Evolutionary conservation across 2,888 invertebrate species (phyloP).

Genomic region (Erebia ligea): DNA sequence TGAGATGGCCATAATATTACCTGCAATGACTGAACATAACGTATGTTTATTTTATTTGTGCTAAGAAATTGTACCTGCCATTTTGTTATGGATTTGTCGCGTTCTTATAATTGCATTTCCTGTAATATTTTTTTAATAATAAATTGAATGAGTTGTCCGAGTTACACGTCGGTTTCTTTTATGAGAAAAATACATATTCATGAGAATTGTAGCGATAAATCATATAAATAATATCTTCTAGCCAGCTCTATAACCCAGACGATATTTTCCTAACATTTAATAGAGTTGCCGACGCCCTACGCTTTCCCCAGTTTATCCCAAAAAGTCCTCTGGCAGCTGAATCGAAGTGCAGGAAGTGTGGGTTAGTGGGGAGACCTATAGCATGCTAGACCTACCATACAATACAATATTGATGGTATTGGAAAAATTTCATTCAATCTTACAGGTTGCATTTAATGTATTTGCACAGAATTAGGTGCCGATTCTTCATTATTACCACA

Average conservation of each 20-base stretch:
- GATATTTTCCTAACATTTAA: not conserved
- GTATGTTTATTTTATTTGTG: conserved; percentile 18
- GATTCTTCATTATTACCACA: too few species aligned
- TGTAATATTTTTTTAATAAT: not conserved
- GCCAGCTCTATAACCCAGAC: not conserved
- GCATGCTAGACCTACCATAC: too few species aligned
- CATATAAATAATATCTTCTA: conserved; percentile 13
- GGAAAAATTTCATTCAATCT: too few species aligned
- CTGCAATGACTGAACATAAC: conserved; percentile 15
- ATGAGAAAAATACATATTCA: conserved; percentile 17
- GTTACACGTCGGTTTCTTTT: conserved; percentile 1
- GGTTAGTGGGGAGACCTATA: too few species aligned
- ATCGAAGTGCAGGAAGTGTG: too few species aligned
- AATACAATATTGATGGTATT: too few species aligned
- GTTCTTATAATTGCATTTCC: conserved; percentile 19
- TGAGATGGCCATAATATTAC: conserved; percentile 11
- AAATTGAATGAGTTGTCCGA: conserved; percentile 22
- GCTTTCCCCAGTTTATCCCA: not conserved
- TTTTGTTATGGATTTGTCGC: conserved; percentile 17
- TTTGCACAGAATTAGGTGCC: too few species aligned
- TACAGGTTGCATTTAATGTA: too few species aligned
- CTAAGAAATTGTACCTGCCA: conserved; percentile 9
- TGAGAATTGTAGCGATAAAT: conserved; percentile 11
- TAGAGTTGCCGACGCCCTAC: not conserved
- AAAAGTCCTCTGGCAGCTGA: not conserved